phyloP scores from a whole-genome alignment of 2,113 vertebrate genomes.

The Dipodomys merriami region DNA sequence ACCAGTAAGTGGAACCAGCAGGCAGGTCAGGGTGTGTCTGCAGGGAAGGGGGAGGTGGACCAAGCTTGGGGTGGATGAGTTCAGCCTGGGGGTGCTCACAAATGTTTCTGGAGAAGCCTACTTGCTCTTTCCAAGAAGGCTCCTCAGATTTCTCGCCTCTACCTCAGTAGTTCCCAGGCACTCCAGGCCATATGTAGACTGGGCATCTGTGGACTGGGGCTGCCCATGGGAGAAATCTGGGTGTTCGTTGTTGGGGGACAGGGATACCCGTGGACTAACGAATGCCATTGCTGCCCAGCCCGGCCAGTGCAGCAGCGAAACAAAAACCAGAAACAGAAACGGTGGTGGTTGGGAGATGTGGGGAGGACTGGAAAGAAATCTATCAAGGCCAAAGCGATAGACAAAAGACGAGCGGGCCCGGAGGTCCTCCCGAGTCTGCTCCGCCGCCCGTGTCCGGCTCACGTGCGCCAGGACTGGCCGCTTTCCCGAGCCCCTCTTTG shows the following conservation, averaged over 20 bases:
- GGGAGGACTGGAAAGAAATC: conserved; percentile 3
- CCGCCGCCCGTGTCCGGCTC: background rate
- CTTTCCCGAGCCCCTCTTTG: conserved; percentile 63
- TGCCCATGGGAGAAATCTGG: background rate
- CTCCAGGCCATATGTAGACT: background rate
- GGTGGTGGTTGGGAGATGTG: no score
- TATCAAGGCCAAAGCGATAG: conserved; percentile 18
- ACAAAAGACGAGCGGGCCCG: conserved; percentile 64
- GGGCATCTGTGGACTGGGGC: background rate
- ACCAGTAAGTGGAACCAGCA: background rate
- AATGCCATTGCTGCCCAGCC: background rate
- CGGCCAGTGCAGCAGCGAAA: background rate
- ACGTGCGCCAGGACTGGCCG: background rate
- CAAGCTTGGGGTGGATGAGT: rapidly evolving
- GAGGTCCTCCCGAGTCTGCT: background rate
- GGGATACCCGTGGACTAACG: background rate
- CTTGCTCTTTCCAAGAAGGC: background rate
- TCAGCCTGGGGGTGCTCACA: no score
- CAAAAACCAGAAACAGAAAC: no score
- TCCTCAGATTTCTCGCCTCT: background rate
- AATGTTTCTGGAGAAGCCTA: background rate
- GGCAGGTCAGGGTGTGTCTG: background rate
- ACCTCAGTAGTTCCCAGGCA: background rate
- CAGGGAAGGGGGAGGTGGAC: background rate
- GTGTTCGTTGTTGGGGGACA: rapidly evolving